Conservation (phyloP, 2,113 vertebrate species). For the Genyomyrus donnyi region DNA sequence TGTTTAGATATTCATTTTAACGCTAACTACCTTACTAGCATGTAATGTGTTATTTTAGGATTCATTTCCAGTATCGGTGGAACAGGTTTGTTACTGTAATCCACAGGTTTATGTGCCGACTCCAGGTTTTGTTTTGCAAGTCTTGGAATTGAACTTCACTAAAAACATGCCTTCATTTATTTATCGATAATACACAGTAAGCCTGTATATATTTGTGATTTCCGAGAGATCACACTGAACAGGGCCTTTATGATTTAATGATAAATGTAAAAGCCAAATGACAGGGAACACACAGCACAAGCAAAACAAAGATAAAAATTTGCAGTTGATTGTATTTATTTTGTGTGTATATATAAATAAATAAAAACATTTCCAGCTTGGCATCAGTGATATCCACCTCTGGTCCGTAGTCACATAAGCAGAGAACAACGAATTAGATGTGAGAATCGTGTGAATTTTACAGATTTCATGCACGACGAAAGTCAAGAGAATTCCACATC, state of each 20-base stretch:
- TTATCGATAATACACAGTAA: neutral
- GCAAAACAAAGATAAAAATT: neutral
- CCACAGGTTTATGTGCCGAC: neutral
- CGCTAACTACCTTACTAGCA: neutral
- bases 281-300: neutral
- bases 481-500: neutral
- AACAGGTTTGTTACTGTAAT: neutral
- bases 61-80: neutral
- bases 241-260: neutral
- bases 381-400: neutral
- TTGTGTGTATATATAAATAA: too few relatives aligned
- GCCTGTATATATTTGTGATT: neutral
- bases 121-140: neutral
- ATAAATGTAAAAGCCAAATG: neutral
- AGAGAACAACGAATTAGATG: neutral
- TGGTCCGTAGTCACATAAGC: neutral
- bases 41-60: neutral
- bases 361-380: too few relatives aligned
- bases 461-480: neutral
- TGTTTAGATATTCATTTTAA: neutral
- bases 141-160: neutral
- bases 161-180: neutral
- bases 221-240: neutral
- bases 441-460: neutral
- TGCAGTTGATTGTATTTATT: too few relatives aligned